Evolutionary conservation across 2,113 vertebrate species (phyloP), one percentile per base, ranked within the genome.

Genomic region (Marmota flaviventris): DNA sequence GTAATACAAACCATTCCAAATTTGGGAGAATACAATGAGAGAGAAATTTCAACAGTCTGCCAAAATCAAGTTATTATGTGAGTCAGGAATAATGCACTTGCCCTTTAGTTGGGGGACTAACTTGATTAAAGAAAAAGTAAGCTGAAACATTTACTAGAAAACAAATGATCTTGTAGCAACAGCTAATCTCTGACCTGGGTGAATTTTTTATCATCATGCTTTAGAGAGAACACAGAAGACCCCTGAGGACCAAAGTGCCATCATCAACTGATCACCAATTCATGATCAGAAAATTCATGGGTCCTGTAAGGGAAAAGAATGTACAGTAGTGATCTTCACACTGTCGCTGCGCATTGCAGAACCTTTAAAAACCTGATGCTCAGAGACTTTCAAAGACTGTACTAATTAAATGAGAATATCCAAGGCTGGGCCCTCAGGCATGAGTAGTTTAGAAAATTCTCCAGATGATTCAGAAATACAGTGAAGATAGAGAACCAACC

Each of bases 1-100:
- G 73, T 93, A 85, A 95, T 56, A 85, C 73, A 94, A 94, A 93
- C 72, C 81, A 83, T 75, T 97, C 95, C 85, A 96, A 95, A 91
- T 94, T 93, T 96, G 92, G 94, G 85, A 93, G 65, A 94, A 72
- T 34, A 51, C 89, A 76, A 95, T 70, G 76, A 93, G 29, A 67
- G 65, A 92, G 82, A 85, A 51, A 94, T 93, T 85, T 79, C 56
- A 85, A 8, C 16, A 16, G 29, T 42, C 86, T 96, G 95, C 94
- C 92, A 88, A 95, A 82, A 69, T 77, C 69, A 84, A 95, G 94
- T 88, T 87, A 53, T 61, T 39, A 39, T 96, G 73, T 89, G 61
- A 89, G 56, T 91, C 29, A 53, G 89, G n/a, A 93, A 75, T 67
- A 84, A 24, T 86, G n/a, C 51, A 27, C 65, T 85, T 81, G 77